Conservation (phyloP, 2,113 vertebrate genomes). For the Saguinus imperator region DNA sequence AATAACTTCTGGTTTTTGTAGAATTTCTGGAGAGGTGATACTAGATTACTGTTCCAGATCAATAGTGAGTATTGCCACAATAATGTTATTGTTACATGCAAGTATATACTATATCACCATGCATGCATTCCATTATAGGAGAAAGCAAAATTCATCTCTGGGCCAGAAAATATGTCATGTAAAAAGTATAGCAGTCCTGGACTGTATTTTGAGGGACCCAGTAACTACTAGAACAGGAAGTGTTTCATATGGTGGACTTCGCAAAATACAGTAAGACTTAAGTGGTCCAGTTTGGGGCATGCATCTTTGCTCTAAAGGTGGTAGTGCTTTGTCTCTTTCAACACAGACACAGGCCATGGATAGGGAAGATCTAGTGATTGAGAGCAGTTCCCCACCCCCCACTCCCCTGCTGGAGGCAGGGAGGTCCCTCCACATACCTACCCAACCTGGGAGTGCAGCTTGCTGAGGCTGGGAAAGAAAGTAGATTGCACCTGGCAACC, state of each 20-base stretch:
- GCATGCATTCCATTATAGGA: neutral
- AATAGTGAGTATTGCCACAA: neutral
- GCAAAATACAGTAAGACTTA: neutral
- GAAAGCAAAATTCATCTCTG: neutral
- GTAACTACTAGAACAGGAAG: neutral
- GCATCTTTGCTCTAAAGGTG: neutral
- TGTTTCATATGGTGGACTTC: neutral
- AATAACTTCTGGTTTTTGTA: neutral
- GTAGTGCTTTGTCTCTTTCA: neutral
- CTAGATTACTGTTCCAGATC: neutral
- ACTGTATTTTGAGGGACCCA: neutral
- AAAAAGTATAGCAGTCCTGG: neutral
- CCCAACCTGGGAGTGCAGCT: neutral
- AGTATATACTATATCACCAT: neutral
- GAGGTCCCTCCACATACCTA: rapidly evolving
- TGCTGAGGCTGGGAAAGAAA: neutral
- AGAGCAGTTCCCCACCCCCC: too few species aligned
- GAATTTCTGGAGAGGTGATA: conserved; percentile 7
- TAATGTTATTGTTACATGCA: neutral
- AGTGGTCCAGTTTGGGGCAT: neutral
- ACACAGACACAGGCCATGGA: neutral
- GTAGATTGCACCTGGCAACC: neutral
- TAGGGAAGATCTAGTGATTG: neutral
- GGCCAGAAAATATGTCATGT: neutral
- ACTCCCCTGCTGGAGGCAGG: neutral